Conservation (phyloP, 2,113 vertebrate species). For the Dermatemys mawii region DNA sequence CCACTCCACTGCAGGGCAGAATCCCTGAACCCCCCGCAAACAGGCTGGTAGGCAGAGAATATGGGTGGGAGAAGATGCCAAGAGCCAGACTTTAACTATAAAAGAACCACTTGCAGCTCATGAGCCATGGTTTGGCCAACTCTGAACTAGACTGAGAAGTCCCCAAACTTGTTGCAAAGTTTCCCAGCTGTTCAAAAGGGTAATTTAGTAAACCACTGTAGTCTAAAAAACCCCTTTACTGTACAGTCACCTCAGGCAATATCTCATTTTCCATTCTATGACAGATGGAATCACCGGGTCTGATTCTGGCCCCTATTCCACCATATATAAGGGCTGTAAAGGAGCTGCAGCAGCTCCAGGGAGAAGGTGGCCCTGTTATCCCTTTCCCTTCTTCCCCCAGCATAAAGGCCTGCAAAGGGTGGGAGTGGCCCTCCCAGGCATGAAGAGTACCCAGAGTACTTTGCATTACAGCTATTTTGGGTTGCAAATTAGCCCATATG, state of each 20-base stretch:
- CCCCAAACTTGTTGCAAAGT: neutral
- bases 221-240: neutral
- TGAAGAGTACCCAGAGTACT: neutral
- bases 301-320: neutral
- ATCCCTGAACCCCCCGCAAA: no score
- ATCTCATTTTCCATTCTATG: neutral
- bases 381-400: neutral
- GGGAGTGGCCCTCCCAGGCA: neutral
- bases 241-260: neutral
- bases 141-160: neutral
- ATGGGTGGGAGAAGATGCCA: no score
- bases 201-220: neutral
- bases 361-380: neutral
- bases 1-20: no score
- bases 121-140: neutral
- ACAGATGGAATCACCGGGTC: neutral
- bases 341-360: fast-evolving
- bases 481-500: fast-evolving
- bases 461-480: neutral
- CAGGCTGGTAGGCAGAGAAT: no score
- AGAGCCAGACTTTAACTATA: no score
- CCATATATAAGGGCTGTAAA: no score
- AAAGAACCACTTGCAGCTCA: no score
- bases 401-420: neutral
- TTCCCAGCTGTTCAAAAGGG: neutral